Evolutionary conservation across 2,888 invertebrate species (phyloP).

Genomic region (Parnassius apollo): DNA sequence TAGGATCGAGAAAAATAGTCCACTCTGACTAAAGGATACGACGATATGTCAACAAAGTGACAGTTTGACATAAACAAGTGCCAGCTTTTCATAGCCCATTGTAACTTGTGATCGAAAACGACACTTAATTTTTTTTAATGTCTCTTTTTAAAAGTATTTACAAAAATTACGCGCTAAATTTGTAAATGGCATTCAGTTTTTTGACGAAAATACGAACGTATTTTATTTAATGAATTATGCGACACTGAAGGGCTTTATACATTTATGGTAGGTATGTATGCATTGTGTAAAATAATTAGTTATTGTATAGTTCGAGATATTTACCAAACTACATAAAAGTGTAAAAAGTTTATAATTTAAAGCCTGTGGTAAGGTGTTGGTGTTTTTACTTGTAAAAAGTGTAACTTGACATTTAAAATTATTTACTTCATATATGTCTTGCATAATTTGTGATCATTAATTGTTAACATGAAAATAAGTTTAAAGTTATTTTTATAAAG

Average conservation of each 20-base stretch:
- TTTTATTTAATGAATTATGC: slow-evolving; percentile 21
- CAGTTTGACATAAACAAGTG: slow-evolving; percentile 12
- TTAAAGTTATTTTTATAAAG: too few relatives aligned
- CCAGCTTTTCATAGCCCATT: slow-evolving; percentile 5
- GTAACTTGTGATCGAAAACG: slow-evolving; percentile 6
- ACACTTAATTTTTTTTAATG: slow-evolving; percentile 14
- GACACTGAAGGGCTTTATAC: slow-evolving; percentile 4
- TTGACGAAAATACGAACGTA: slow-evolving; percentile 1
- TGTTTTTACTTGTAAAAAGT: too few relatives aligned
- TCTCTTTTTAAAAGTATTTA: slow-evolving; percentile 18
- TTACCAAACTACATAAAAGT: background rate
- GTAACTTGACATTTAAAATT: too few relatives aligned
- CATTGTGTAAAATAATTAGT: slow-evolving; percentile 1
- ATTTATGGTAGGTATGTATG: background rate
- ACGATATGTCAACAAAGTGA: slow-evolving; percentile 6
- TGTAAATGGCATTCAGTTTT: slow-evolving; percentile 21
- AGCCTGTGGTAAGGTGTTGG: too few relatives aligned
- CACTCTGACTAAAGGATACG: slow-evolving; percentile 3
- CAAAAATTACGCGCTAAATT: slow-evolving; percentile 20
- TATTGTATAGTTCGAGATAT: background rate
- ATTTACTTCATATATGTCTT: too few relatives aligned
- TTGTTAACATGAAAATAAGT: too few relatives aligned
- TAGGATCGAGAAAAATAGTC: slow-evolving; percentile 10
- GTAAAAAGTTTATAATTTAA: background rate
- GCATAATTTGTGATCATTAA: too few relatives aligned